These are phyloP conservation scores for Nesidiocoris tenuis DNA, from an alignment of 2,888 invertebrate species.

Conservation along the genomic window DNA sequence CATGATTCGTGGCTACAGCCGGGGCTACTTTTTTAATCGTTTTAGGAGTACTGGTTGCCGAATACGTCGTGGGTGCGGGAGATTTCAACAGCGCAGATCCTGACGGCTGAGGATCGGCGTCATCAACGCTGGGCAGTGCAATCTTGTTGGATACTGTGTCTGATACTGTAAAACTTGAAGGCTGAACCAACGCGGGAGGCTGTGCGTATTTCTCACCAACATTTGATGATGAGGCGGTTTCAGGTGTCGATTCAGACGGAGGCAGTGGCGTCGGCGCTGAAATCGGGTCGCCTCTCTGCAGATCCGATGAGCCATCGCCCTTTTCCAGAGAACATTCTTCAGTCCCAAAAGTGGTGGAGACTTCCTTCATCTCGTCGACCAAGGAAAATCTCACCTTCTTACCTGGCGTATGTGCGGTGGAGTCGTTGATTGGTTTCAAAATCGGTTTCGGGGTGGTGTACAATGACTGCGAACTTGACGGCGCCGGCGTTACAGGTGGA, in stretches of 20 bases:
- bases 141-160: neutral
- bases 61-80: constrained; percentile 8
- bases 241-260: neutral
- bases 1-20: constrained; percentile 62
- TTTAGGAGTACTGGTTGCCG: neutral
- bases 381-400: constrained; percentile 62
- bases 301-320: neutral
- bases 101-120: neutral
- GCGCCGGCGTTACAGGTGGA: too few species aligned
- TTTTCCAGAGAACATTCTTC: neutral
- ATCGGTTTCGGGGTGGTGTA: constrained; percentile 51
- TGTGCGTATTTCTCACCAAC: neutral
- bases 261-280: neutral
- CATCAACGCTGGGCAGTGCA: neutral
- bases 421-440: constrained; percentile 52
- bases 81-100: neutral
- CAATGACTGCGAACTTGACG: neutral
- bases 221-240: neutral
- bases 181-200: neutral
- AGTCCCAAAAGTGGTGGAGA: neutral
- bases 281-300: neutral
- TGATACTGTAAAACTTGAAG: neutral
- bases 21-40: constrained; percentile 14
- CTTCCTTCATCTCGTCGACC: constrained; percentile 53
- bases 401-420: constrained; percentile 51